Base-by-base conservation (phyloP, 1,140 invertebrate species). In the Apis laboriosa region DNA sequence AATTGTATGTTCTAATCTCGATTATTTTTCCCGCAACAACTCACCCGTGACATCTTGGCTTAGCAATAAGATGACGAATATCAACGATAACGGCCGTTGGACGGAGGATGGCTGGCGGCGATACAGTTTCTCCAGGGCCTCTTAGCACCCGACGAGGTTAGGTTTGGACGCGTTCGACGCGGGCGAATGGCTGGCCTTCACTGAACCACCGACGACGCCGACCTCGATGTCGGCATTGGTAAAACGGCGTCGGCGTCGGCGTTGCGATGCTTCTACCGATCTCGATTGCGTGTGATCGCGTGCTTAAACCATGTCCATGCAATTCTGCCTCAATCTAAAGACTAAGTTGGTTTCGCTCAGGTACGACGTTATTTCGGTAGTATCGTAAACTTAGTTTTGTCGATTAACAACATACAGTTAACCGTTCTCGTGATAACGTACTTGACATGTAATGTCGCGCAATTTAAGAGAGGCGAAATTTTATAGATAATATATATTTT, bases 21-120 rank as follows among this genome's bases (percentile, higher is more conserved):
- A 70, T 75, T 56, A 34, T 34, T 76, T 76, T 63, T 8, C 24
- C 24, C 49, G 43, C 19, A 8, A 24, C 19, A 71, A 85, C 91
- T 92, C 73, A 92, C 92, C 91, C 91, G 86, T 82, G 91, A 91
- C 91, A 92, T 92, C 12, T 86, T 71, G n/a, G 51, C 61, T 68
- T 78, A 66, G 28, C 19, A 55, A 74, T 64, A 61, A 60, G 43
- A 13, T n/a, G 12, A 19, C 28, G 64, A 51, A 51, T 70, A n/a
- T 63, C 51, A 24, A n/a, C 8, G 84, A 63, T 61, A 2, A 34
- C 3, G 73, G 66, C 53, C 70, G 66, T 82, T 71, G 64, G 34
- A 77, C 9, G 84, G 68, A 84, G 64, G 79, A 89, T 78, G 85
- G 87, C 63, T 70, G 89, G 84, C 88, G 91, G 88, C 90, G 89